Percentiles rank a stretch among this genome's conserved stretches.
These are phyloP conservation scores for Heliangelus exortis DNA, from an alignment of 2,797 vertebrate genomes.

Conservation along the genomic window DNA sequence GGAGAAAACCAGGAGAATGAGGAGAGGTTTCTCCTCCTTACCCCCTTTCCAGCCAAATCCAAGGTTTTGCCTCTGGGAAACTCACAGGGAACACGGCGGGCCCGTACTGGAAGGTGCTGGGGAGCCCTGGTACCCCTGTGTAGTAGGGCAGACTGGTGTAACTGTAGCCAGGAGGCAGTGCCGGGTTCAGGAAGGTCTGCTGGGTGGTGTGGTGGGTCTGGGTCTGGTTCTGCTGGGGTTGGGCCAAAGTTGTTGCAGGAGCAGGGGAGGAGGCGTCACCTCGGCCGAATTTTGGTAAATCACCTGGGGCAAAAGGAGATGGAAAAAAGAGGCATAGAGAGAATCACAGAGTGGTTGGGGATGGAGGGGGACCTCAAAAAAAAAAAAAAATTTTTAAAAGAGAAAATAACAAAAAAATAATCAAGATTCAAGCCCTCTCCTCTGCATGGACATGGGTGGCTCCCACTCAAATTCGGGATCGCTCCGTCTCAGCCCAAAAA, in stretches of 20 bases:
- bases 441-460: too few relatives aligned
- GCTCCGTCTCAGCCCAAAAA: neutral
- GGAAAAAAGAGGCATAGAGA: neutral
- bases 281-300: conserved; percentile 94
- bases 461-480: too few relatives aligned
- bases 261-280: conserved; percentile 94
- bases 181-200: conserved; percentile 97
- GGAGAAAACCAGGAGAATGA: neutral
- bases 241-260: conserved; percentile 94
- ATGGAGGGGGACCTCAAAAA: too few relatives aligned
- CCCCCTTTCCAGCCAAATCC: neutral
- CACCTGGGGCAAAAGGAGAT: conserved; percentile 74
- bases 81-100: conserved; percentile 99
- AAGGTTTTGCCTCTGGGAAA: neutral
- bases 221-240: conserved; percentile 95
- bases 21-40: neutral
- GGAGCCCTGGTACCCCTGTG: conserved; percentile 95
- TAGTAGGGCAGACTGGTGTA: conserved; percentile 99
- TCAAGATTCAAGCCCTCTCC: too few relatives aligned
- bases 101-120: conserved; percentile 98
- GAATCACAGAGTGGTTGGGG: too few relatives aligned
- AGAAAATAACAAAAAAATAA: too few relatives aligned
- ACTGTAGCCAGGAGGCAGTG: conserved; percentile 97
- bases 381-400: too few relatives aligned
- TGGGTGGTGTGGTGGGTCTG: conserved; percentile 96